Conservation (phyloP, 2,888 invertebrate genomes). For the Punctoribates punctum region DNA sequence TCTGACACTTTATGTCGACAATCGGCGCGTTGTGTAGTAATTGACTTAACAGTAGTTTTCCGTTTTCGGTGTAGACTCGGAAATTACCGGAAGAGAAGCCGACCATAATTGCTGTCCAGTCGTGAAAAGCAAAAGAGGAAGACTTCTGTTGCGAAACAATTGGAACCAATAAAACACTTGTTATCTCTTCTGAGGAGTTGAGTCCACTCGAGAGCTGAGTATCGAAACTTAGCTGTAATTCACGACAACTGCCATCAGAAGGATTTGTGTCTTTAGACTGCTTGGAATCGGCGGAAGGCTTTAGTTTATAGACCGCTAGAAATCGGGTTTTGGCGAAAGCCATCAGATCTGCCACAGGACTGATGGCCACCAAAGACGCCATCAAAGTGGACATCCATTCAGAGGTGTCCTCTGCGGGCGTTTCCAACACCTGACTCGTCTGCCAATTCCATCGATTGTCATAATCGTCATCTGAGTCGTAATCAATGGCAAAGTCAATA, state of each 20-base stretch:
- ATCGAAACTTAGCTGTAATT: neutral
- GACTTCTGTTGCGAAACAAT: constrained; percentile 43
- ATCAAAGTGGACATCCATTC: constrained; percentile 64
- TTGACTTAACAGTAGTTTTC: constrained; percentile 74
- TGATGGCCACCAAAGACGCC: constrained; percentile 63
- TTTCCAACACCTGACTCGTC: constrained; percentile 34
- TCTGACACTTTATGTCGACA: constrained; percentile 72
- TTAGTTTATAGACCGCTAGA: constrained; percentile 41
- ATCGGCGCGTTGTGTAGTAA: constrained; percentile 78
- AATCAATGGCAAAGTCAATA: neutral
- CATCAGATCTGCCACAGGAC: constrained; percentile 68
- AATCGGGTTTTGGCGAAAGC: constrained; percentile 65
- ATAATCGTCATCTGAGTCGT: constrained; percentile 40
- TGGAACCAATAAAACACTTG: constrained; percentile 40
- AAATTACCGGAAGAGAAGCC: constrained; percentile 81
- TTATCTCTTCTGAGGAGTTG: constrained; percentile 39
- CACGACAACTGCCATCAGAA: neutral
- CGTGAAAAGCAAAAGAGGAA: constrained; percentile 62
- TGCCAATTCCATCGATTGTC: constrained; percentile 44
- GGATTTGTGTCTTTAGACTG: too few species aligned
- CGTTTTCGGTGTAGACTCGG: constrained; percentile 83
- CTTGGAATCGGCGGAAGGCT: neutral
- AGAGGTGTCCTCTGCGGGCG: constrained; percentile 38
- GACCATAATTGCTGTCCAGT: constrained; percentile 87
- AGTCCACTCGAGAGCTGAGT: neutral